These are phyloP conservation scores for Platyrinchus mystaceus DNA, from an alignment of 2,797 vertebrate species.

Conservation along the genomic window DNA sequence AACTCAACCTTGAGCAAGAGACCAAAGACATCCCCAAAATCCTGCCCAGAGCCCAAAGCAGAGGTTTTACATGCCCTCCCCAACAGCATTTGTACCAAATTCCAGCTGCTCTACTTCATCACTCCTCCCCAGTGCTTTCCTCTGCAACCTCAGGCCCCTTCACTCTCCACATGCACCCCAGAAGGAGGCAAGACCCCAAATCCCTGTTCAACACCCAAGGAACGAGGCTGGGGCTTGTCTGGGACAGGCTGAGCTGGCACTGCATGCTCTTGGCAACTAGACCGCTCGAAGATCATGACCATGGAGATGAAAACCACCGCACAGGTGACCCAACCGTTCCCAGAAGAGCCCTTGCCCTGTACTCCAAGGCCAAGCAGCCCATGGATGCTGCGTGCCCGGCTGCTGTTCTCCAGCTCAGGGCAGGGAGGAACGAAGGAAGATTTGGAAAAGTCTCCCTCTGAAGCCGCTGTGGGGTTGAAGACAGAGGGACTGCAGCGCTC, in stretches of 20 bases:
- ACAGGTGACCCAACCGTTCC: rapidly evolving
- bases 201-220: neutral
- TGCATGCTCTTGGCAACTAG: neutral
- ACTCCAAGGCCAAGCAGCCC: neutral
- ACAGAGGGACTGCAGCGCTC: neutral
- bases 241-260: neutral
- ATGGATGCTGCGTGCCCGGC: neutral
- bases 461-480: neutral
- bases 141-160: neutral
- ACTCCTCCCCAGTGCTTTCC: neutral
- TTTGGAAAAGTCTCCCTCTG: neutral
- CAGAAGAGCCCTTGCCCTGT: neutral
- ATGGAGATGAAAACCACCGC: rapidly evolving
- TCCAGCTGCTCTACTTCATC: neutral
- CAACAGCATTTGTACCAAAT: neutral
- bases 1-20: neutral
- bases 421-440: neutral
- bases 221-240: neutral
- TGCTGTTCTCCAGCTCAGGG: neutral
- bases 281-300: neutral
- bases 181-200: neutral
- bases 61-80: neutral
- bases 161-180: rapidly evolving
- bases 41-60: neutral
- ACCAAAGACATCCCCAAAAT: neutral